These are phyloP conservation scores for Columbina picui DNA, from an alignment of 2,113 vertebrate species.

Conservation along the genomic window DNA sequence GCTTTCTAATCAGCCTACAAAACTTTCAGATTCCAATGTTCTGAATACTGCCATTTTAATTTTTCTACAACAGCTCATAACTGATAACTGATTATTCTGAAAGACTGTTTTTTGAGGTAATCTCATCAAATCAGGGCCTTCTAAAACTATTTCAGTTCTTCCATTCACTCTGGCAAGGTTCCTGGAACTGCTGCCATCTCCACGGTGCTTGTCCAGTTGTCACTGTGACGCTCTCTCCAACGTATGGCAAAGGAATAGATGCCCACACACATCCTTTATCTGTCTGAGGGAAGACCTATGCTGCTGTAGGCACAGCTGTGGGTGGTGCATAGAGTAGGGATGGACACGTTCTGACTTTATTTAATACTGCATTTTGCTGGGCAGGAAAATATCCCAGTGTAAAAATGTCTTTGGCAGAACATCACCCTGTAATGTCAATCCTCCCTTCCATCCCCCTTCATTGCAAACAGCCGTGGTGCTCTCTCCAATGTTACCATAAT, in stretches of 20 bases:
- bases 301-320: constrained; percentile 4
- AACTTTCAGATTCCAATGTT: background rate
- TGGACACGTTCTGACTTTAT: constrained; percentile 5
- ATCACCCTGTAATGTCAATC: background rate
- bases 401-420: constrained; percentile 13
- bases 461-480: background rate
- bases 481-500: background rate
- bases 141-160: background rate
- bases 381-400: background rate
- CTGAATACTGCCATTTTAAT: background rate
- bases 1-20: background rate
- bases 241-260: background rate
- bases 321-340: background rate
- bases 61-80: background rate
- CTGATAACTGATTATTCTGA: background rate
- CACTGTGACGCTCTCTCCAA: background rate
- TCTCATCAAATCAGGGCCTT: background rate
- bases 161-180: background rate
- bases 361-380: background rate
- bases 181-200: background rate
- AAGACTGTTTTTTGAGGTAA: background rate
- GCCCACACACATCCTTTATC: background rate
- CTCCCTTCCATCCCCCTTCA: background rate
- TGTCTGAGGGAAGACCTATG: background rate
- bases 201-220: background rate